Conservation (phyloP, 2,888 invertebrate genomes). For the Scaptodrosophila latifasciaeformis region DNA sequence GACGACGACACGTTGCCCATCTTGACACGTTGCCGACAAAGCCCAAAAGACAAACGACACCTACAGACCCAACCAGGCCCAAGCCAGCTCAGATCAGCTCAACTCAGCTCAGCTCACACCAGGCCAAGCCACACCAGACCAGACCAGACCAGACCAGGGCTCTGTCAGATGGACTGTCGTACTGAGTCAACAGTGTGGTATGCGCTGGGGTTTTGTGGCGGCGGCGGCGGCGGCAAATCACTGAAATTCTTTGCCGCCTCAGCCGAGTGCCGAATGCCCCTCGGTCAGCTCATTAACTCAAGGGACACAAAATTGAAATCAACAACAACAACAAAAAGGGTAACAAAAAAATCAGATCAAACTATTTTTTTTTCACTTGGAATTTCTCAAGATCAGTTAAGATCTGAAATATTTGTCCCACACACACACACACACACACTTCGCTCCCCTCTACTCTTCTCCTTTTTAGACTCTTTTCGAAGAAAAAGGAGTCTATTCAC, state of each 20-base stretch:
- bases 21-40: constrained; percentile 57
- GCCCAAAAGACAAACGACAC: constrained; percentile 65
- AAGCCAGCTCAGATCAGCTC: no score
- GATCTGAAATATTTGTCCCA: no score
- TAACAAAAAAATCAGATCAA: no score
- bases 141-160: no score
- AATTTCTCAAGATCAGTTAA: no score
- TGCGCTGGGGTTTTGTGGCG: constrained; percentile 39
- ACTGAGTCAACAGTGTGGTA: constrained; percentile 66
- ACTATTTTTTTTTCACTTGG: no score
- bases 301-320: background rate
- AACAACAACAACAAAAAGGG: background rate
- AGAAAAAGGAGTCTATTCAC: no score
- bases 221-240: background rate
- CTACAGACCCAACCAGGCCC: no score
- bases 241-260: background rate
- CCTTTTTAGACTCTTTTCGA: no score
- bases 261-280: background rate
- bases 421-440: no score
- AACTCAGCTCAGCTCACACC: no score
- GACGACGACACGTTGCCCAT: constrained; percentile 65
- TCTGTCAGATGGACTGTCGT: constrained; percentile 7
- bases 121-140: no score
- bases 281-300: constrained; percentile 33
- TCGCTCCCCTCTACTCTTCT: background rate